Conservation (phyloP, 2,113 vertebrate genomes). For the mouse (Mus musculus) region GRCm39 chr16:34125001-34125500, state of each 20-base stretch:
- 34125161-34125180: not conserved
- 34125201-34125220: not conserved
- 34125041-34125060: not conserved
- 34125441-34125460: not conserved
- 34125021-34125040: not conserved
- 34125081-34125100: not conserved
- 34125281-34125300: not conserved
- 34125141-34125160: not conserved
- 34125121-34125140: constrained; percentile 10
- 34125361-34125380: not conserved
- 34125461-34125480: not conserved
- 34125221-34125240: not conserved
- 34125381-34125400: not conserved
- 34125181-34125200: not conserved
- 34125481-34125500: not conserved
- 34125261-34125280: not conserved
- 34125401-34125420: not conserved
- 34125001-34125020: not conserved
- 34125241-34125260: not conserved
- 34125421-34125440: not conserved
- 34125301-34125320: not conserved
- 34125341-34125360: not conserved
- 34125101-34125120: not conserved
- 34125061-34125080: not conserved
- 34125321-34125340: not conserved